A percentile compares a stretch with the other conserved stretches of the same genome.
Evolutionary conservation across 2,113 vertebrate genomes (phyloP).

Genomic region (Macquaria australasica): DNA sequence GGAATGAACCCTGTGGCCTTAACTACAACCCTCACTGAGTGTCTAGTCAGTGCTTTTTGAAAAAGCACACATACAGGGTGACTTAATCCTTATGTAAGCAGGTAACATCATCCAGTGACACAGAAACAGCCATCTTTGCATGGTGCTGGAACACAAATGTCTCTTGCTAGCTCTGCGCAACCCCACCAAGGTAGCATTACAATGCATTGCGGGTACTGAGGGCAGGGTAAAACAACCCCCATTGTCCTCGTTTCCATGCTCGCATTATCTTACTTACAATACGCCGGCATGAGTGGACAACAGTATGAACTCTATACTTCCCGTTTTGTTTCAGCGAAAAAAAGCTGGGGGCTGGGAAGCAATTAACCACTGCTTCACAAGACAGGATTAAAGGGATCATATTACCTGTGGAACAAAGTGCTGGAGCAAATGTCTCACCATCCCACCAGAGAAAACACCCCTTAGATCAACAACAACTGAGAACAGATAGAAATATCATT

Average conservation of each 20-base stretch:
- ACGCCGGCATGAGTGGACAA: constrained; percentile 50
- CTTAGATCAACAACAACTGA: constrained; percentile 12
- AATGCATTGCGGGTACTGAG: constrained; percentile 37
- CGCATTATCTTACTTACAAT: constrained; percentile 53
- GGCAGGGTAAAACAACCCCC: constrained; percentile 54
- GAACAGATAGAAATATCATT: neutral
- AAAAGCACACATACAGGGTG: constrained; percentile 13
- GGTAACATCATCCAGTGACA: constrained; percentile 44
- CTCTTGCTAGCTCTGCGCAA: constrained; percentile 8
- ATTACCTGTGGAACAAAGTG: constrained; percentile 67
- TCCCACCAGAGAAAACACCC: constrained; percentile 49
- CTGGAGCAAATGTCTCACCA: constrained; percentile 35
- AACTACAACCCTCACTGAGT: constrained; percentile 13
- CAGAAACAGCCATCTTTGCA: constrained; percentile 33
- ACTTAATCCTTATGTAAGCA: constrained; percentile 36
- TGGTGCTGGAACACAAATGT: constrained; percentile 12
- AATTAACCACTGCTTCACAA: constrained; percentile 66
- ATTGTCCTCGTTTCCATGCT: constrained; percentile 68
- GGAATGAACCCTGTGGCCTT: constrained; percentile 34
- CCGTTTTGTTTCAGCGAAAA: constrained; percentile 55
- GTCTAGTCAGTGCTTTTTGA: neutral
- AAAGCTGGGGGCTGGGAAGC: constrained; percentile 59
- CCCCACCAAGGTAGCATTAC: constrained; percentile 32
- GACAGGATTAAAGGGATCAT: constrained; percentile 63
- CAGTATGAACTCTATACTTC: constrained; percentile 66